Percentiles rank a stretch among this genome's conserved stretches.
These are phyloP conservation scores for Willisornis vidua DNA, from an alignment of 2,113 vertebrate genomes.

Conservation along the genomic window DNA sequence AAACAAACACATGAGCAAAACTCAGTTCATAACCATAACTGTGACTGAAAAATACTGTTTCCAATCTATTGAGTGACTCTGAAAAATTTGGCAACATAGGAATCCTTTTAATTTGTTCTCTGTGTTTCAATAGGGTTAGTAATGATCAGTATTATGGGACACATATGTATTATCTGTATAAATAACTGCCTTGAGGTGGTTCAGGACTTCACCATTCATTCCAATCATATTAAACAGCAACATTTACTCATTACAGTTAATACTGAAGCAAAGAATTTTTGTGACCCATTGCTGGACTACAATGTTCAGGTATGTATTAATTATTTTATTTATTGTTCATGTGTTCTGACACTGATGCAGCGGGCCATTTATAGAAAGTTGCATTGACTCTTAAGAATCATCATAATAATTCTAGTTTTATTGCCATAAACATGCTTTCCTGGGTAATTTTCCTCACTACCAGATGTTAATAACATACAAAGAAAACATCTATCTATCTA, in stretches of 20 bases:
- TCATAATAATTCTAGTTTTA: not conserved
- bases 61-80: not conserved
- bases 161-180: not conserved
- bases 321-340: not conserved
- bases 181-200: not conserved
- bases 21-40: not conserved
- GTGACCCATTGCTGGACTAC: not conserved
- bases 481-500: not conserved
- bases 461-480: not conserved
- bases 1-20: not conserved
- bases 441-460: not conserved
- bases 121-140: not conserved
- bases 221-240: not conserved
- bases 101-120: not conserved
- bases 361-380: not conserved
- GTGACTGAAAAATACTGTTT: not conserved
- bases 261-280: not conserved
- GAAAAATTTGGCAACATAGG: not conserved
- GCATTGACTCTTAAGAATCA: not conserved
- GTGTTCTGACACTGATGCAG: not conserved
- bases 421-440: not conserved
- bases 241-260: not conserved
- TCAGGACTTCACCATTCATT: not conserved
- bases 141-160: not conserved
- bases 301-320: not conserved